These are phyloP conservation scores for Parthenolecanium corni DNA, from an alignment of 2,888 invertebrate species.

Conservation along the genomic window DNA sequence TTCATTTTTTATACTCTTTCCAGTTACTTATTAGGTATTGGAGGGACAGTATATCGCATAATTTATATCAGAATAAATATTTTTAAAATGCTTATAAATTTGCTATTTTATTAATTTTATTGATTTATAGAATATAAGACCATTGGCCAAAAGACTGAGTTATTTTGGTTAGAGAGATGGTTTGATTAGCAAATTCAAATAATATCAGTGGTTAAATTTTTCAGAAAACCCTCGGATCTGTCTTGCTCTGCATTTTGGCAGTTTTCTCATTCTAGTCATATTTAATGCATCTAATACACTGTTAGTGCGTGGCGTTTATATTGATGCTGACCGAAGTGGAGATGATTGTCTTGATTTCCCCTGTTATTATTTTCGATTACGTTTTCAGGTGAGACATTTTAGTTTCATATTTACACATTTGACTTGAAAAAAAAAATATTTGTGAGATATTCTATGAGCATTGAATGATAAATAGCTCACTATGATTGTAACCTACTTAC, in stretches of 20 bases:
- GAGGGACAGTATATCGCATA: background rate
- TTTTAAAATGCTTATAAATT: background rate
- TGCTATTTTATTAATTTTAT: background rate
- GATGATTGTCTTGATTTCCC: slow-evolving; percentile 75
- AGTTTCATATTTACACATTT: no score
- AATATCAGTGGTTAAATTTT: no score
- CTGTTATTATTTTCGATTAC: slow-evolving; percentile 66
- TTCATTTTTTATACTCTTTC: background rate
- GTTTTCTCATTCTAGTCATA: slow-evolving; percentile 59
- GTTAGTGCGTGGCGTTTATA: slow-evolving; percentile 74
- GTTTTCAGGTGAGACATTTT: slow-evolving; percentile 46
- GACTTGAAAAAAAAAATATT: no score
- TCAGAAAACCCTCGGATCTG: slow-evolving; percentile 59
- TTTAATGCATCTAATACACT: slow-evolving; percentile 78
- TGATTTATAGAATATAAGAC: background rate
- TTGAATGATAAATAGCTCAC: no score
- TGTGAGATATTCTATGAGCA: no score
- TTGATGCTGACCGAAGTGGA: slow-evolving; percentile 72
- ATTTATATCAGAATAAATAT: no score
- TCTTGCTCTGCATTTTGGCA: slow-evolving; percentile 66
- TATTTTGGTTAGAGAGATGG: no score
- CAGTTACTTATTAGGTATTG: background rate
- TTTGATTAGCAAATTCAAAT: no score
- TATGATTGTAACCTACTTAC: no score
- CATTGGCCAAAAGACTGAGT: no score